Evolutionary conservation across 1,140 invertebrate species (phyloP).

Genomic region (Carcinoscorpius rotundicauda): DNA sequence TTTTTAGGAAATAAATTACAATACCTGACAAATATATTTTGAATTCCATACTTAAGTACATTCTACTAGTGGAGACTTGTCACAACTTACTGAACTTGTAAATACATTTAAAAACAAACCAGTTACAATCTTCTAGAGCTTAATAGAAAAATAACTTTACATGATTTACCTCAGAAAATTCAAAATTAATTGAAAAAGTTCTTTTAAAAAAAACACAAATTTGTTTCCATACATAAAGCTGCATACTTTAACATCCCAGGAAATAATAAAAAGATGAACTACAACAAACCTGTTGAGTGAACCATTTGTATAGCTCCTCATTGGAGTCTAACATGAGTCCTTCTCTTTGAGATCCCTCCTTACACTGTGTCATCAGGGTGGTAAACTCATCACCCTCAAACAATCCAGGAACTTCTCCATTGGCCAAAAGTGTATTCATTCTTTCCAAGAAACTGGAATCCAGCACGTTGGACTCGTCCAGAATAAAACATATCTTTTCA

Average conservation of each 20-base stretch:
- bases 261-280: background rate
- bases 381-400: slow-evolving; percentile 86
- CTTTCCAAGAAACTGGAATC: slow-evolving; percentile 97
- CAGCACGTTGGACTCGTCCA: slow-evolving; percentile 97
- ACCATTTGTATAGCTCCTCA: slow-evolving; percentile 98
- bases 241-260: background rate
- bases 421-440: slow-evolving; percentile 98
- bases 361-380: slow-evolving; percentile 98
- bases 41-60: no score
- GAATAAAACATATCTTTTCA: slow-evolving; percentile 98
- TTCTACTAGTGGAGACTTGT: no score
- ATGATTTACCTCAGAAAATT: no score
- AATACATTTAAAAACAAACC: no score
- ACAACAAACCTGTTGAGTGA: slow-evolving; percentile 57
- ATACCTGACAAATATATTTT: no score
- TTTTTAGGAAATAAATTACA: no score
- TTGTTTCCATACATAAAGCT: no score
- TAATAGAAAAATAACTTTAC: no score
- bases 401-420: slow-evolving; percentile 90
- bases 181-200: background rate
- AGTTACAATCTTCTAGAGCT: no score
- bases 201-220: background rate
- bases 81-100: no score
- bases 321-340: slow-evolving; percentile 96
- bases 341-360: slow-evolving; percentile 95